Base-by-base conservation (phyloP, 2,888 invertebrate genomes). In the Sinodicranocentrus sp. region DNA sequence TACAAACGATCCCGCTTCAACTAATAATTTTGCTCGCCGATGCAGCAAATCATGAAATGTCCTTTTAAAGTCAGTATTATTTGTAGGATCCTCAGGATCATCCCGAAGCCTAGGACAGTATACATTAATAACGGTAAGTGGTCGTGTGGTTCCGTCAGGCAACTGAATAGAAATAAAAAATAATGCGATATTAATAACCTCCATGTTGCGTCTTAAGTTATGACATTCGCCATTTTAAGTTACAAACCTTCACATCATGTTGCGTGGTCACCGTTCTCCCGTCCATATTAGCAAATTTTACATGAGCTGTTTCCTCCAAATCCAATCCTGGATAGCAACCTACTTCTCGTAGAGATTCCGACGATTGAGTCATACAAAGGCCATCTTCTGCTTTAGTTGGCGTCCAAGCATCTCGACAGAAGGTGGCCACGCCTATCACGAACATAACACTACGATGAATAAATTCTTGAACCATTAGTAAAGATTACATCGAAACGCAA, bases 81-180 rank as follows among this genome's bases (percentile, higher is more conserved):
- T 73, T 0, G n/a, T 52, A 52, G 28, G 26, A 43, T 85, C 84
- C 3, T 61, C 65, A 2, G 84, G 80, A 21, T 86, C 86, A 57
- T 78, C 54, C n/a, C 86, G 57, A n/a, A 82, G 71, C 21, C 86
- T 67, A 19, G 87, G 87, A 17, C 85, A 88, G 59, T 88, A 88
- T 0, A 88, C 84, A 57, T 88, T 88, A 8, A 88, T 83, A 8
- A 86, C 44, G 13, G 79, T 82, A n/a, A 87, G 33, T 21, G 54
- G 39, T 25, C 54, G 39, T n/a, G 71, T n/a, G 0, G 26, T 57
- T 15, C 85, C 85, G 73, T 76, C 70, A 0, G 86, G 86, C 0
- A 75, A 5, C 87, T 87, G 23, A n/a, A 39, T 15, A 44, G 21
- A 39, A 57, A 67, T 33, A 33, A 3, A 33, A 33, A 6, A 33